Evolutionary conservation across 2,797 vertebrate species (phyloP).

Genomic region (Hapalemur alaotrensis): DNA sequence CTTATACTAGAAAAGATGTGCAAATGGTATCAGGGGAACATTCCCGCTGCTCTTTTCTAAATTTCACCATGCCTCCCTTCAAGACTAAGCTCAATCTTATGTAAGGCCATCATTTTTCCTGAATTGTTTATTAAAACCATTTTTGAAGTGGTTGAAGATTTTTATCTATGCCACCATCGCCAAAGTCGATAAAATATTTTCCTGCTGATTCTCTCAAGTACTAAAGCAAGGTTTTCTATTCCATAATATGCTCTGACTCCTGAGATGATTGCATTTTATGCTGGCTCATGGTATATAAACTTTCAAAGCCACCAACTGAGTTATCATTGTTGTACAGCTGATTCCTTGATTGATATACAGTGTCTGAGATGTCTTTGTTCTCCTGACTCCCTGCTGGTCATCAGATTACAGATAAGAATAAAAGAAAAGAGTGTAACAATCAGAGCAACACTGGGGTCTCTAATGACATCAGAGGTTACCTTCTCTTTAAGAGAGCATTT

Average conservation of each 20-base stretch:
- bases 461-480: conserved; percentile 50
- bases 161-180: neutral
- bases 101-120: neutral
- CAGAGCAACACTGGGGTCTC: neutral
- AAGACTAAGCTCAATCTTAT: neutral
- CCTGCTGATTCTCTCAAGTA: neutral
- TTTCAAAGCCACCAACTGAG: conserved; percentile 28
- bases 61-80: neutral
- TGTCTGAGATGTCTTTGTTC: conserved; percentile 21
- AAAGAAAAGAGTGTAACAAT: conserved; percentile 35
- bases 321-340: conserved; percentile 3
- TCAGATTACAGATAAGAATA: conserved; percentile 54
- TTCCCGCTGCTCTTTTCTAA: neutral
- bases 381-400: conserved; percentile 33
- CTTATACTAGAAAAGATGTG: neutral
- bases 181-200: conserved; percentile 22
- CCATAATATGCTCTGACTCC: neutral
- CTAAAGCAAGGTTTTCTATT: conserved; percentile 35
- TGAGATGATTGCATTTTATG: conserved; percentile 34
- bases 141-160: conserved; percentile 18
- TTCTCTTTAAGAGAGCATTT: conserved; percentile 36
- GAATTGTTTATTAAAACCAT: conserved; percentile 26
- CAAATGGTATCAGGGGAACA: neutral
- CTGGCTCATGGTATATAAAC: conserved; percentile 47
- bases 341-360: conserved; percentile 19